These are phyloP conservation scores for Aspidiotus destructor DNA, from an alignment of 2,888 invertebrate genomes.

Conservation along the genomic window DNA sequence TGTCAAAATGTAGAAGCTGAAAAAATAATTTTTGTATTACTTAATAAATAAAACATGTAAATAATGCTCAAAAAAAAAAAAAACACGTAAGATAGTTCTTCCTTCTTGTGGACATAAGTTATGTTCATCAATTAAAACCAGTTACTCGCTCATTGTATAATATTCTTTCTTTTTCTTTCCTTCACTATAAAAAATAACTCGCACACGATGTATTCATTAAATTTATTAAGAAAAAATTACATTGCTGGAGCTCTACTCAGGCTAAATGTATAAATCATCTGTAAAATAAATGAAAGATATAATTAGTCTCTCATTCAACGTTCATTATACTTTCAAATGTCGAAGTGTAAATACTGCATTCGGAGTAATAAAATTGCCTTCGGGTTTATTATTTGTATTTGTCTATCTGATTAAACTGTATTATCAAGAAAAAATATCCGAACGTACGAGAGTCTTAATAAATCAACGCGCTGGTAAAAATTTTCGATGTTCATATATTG, in stretches of 20 bases:
- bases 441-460: background rate
- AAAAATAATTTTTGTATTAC: too few species aligned
- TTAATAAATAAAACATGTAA: too few species aligned
- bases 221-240: constrained; percentile 31
- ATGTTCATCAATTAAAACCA: constrained; percentile 24
- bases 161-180: constrained; percentile 22
- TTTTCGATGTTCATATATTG: background rate
- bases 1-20: too few species aligned
- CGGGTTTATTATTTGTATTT: constrained; percentile 24
- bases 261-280: constrained; percentile 23
- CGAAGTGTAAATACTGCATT: constrained; percentile 27
- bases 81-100: too few species aligned
- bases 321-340: constrained; percentile 33
- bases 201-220: constrained; percentile 20
- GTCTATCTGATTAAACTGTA: constrained; percentile 32
- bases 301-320: constrained; percentile 32
- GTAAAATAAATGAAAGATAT: constrained; percentile 30
- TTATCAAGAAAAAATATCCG: constrained; percentile 3
- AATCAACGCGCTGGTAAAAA: background rate
- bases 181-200: constrained; percentile 16
- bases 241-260: constrained; percentile 17
- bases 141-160: constrained; percentile 20
- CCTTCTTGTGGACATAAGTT: too few species aligned
- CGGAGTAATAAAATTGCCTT: constrained; percentile 22
- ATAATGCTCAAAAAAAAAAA: too few species aligned